Conservation (phyloP, 2,113 vertebrate genomes). For the Scartelaos histophorus region DNA sequence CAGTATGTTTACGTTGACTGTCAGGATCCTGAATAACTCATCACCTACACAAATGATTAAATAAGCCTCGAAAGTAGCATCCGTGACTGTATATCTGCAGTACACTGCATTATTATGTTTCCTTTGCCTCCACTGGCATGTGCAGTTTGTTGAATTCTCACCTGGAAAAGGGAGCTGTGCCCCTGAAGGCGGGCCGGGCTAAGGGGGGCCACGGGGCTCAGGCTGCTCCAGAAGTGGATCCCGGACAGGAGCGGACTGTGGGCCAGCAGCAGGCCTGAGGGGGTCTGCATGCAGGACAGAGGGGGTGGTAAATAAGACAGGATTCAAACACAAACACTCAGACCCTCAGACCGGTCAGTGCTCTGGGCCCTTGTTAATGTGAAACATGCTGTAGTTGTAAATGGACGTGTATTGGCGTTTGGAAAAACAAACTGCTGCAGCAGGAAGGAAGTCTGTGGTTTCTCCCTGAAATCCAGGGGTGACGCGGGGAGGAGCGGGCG, state of each 20-base stretch:
- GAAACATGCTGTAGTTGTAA: slow-evolving; percentile 57
- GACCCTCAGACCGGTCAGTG: slow-evolving; percentile 9
- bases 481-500: slow-evolving; percentile 28
- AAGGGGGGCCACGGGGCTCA: slow-evolving; percentile 91
- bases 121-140: neutral
- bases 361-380: slow-evolving; percentile 48
- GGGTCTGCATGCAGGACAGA: slow-evolving; percentile 79
- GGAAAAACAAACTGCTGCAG: slow-evolving; percentile 68
- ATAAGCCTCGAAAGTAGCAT: neutral
- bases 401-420: slow-evolving; percentile 58
- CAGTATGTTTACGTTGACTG: neutral
- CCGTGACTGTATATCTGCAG: neutral
- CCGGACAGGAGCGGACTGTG: slow-evolving; percentile 91
- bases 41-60: neutral
- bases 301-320: slow-evolving; percentile 33
- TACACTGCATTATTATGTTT: neutral
- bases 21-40: neutral
- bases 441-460: slow-evolving; percentile 76
- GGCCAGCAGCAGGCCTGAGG: slow-evolving; percentile 88
- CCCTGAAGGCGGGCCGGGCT: slow-evolving; percentile 95
- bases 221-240: slow-evolving; percentile 97
- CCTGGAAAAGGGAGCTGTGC: slow-evolving; percentile 92
- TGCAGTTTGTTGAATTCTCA: slow-evolving; percentile 55
- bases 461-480: slow-evolving; percentile 61
- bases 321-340: slow-evolving; percentile 9